Evolutionary conservation across 2,113 vertebrate species (phyloP), one percentile per base, ranked within the genome.

Genomic region (Alosa alosa): DNA sequence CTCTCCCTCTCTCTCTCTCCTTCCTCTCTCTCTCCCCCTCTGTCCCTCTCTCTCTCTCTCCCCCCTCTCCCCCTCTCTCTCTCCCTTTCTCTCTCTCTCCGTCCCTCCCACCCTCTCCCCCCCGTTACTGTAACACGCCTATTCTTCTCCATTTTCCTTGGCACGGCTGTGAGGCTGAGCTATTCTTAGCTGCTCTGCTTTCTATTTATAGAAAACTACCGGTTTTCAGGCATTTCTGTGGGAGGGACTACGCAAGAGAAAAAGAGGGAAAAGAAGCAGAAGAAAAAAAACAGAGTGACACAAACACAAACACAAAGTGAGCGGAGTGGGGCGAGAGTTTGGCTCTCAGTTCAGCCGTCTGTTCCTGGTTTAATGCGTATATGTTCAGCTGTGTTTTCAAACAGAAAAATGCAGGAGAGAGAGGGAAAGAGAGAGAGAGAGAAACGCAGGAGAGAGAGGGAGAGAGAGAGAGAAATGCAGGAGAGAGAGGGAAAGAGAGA

Each of bases 191-290:
- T 87, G 94, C 91, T 91, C 93, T 89, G 93, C 91, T 94, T 96
- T 95, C 96, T 97, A 97, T 96, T 96, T 97, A 96, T 96, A 96
- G 95, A 90, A 93, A 95, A 95, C 94, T 95, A 96, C 93, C 95
- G 94, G 94, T 96, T 96, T 96, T 94, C 91, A 95, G 94, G 95
- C 95, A 95, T 96, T 96, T 95, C 95, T 95, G 94, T 94, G 94
- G 93, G 87, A 95, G 84, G 86, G 95, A 94, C 91, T 39, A 90
- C 86, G 82, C 64, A 72, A 9, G 64, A 72, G 64, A 72, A 72
- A 36, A 72, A 50, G 64, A 47, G 50, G 49, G 68, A 44, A 44
- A 44, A 44, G 4, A 68, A 10, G 45, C 44, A 89, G n/a, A n/a
- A n/a, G n/a, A n/a, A n/a, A n/a, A n/a, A n/a, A n/a, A n/a, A n/a